Evolutionary conservation across 2,797 vertebrate genomes (phyloP), one percentile per base, ranked within the genome.

Genomic region (Heteromormyrus szaboi): DNA sequence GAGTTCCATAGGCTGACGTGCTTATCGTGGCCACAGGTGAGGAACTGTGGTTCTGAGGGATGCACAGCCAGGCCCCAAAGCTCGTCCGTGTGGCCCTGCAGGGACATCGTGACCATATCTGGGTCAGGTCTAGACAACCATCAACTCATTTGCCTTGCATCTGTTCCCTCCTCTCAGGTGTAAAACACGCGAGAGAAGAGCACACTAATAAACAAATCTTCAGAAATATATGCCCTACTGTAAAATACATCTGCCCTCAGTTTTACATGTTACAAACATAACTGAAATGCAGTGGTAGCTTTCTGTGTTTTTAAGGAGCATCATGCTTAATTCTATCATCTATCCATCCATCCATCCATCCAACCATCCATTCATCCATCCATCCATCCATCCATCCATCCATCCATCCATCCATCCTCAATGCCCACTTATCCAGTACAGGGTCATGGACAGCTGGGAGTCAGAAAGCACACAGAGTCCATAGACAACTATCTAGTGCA

Each of bases 1-100:
- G 98, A 97, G 89, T 99, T 97, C 98, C 98, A 99, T 76, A 99
- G 95, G 0, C 96, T 97, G 89, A 99, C 96, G 33, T 98, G 97
- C 89, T 97, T 96, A 95, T 99, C 99, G 2, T 98, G 97, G 1
- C 98, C 98, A 89, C 98, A 98, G 54, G 98, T 99, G 92, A 99
- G 94, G 92, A 99, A 99, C 89, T 98, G 97, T 89, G 97, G 94
- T 91, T 96, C 98, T 37, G 93, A 95, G 62, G 98, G 97, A 89
- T 99, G 98, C 25, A 96, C 93, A 25, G 98, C 96, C 91, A 99
- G 95, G 87, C 99, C 99, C 99, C 99, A 99, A 8, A 99, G 93
- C 92, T 99, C 99, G 91, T 99, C 99, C 0, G 97, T 99, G 92
- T 99, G 99, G 89, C 98, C 97, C 99, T 99, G 92, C 46, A 65